Evolutionary conservation across 2,113 vertebrate species (phyloP).

Genomic region (Pipra filicauda): DNA sequence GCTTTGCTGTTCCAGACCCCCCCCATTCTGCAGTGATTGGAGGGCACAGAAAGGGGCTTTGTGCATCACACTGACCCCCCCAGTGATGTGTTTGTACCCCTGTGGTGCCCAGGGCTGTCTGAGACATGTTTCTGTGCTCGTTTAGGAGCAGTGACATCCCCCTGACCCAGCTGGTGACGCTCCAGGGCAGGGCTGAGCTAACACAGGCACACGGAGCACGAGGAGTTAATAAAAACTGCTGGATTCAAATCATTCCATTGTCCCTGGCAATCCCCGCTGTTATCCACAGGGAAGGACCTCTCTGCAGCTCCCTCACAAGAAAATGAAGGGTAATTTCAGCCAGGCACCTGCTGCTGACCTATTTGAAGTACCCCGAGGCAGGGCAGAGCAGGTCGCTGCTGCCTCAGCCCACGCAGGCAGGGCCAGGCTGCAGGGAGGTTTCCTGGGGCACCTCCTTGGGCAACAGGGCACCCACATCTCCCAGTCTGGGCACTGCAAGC

Average conservation of each 20-base stretch:
- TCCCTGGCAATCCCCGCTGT: conserved; percentile 27
- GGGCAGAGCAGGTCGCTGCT: neutral
- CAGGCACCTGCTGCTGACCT: conserved; percentile 59
- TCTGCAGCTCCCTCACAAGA: conserved; percentile 26
- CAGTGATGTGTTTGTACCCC: neutral
- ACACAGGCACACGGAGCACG: accelerated
- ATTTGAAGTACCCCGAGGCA: neutral
- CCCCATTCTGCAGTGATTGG: neutral
- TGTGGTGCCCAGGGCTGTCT: too few species aligned
- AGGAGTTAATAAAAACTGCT: conserved; percentile 43
- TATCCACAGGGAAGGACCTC: conserved; percentile 17
- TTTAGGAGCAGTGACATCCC: neutral
- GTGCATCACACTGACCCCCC: neutral
- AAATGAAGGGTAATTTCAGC: conserved; percentile 53
- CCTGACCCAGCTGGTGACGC: neutral
- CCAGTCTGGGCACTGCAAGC: too few species aligned
- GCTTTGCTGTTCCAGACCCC: neutral
- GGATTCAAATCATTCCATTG: conserved; percentile 27
- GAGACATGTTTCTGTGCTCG: accelerated
- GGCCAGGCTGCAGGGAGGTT: neutral
- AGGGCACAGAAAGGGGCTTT: neutral
- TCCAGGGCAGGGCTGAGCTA: neutral
- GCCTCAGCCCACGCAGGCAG: neutral
- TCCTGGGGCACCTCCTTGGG: neutral
- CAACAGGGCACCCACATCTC: neutral